These are phyloP conservation scores for Motacilla alba DNA, from an alignment of 2,113 vertebrate species.

Conservation along the genomic window DNA sequence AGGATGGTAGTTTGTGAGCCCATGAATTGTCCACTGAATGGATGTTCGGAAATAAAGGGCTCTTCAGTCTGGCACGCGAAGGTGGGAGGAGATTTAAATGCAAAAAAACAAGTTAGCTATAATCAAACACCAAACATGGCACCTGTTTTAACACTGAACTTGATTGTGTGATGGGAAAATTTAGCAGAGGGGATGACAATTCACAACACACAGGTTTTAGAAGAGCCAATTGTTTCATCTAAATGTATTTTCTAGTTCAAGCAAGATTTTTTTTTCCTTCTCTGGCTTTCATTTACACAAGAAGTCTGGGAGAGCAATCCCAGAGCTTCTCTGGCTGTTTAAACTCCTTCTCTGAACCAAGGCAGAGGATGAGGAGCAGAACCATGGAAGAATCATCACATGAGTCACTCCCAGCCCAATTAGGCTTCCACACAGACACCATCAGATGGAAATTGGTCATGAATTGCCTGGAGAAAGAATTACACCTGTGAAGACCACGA, in stretches of 20 bases:
- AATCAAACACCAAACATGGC: not conserved
- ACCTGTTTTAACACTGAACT: too few species aligned
- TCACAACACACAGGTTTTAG: not conserved
- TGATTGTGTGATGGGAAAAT: not conserved
- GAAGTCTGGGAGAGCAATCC: not conserved
- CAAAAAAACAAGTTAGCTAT: not conserved
- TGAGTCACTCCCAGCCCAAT: not conserved
- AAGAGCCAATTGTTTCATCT: not conserved
- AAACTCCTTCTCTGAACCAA: not conserved
- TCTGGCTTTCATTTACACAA: not conserved
- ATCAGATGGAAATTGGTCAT: accelerated
- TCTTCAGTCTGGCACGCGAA: not conserved
- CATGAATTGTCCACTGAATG: not conserved
- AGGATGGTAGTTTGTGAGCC: not conserved
- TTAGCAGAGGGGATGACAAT: not conserved
- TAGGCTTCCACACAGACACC: not conserved
- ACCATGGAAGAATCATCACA: not conserved
- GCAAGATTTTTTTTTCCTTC: not conserved
- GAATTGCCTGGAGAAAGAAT: not conserved
- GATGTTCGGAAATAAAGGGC: not conserved
- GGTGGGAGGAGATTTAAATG: not conserved
- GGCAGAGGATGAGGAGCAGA: not conserved
- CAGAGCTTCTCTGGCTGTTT: not conserved
- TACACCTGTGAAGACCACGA: not conserved
- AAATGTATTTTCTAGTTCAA: not conserved